Conservation (phyloP, 1,140 invertebrate genomes). For the Caligus rogercresseyi region DNA sequence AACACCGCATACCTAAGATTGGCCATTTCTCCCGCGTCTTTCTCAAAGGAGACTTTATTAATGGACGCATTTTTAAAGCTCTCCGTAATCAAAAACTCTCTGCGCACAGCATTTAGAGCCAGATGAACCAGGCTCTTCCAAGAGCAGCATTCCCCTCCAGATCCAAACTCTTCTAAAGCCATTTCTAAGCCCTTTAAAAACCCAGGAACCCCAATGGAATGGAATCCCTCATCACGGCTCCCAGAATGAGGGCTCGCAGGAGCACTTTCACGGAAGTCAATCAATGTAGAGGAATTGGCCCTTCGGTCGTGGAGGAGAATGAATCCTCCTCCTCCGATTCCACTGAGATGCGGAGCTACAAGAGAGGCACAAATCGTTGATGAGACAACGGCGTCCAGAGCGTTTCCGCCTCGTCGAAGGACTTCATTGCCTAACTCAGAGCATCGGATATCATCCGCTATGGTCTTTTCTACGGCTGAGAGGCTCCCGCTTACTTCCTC, state of each 20-base stretch:
- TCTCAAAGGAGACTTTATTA: not conserved
- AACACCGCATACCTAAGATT: conserved; percentile 3
- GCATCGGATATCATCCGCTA: conserved; percentile 34
- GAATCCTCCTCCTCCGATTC: conserved; percentile 50
- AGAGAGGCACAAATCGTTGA: conserved; percentile 46
- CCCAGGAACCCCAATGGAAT: conserved; percentile 34
- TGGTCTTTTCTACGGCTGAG: conserved; percentile 27
- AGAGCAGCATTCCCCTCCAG: conserved; percentile 30
- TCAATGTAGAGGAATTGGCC: conserved; percentile 31
- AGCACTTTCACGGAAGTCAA: conserved; percentile 37
- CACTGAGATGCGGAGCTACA: conserved; percentile 44
- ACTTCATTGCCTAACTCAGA: conserved; percentile 46
- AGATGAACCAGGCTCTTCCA: conserved; percentile 46
- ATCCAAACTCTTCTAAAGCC: conserved; percentile 38
- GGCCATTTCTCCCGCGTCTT: not conserved
- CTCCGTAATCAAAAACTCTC: conserved; percentile 26
- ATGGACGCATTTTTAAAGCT: conserved; percentile 21
- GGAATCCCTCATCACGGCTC: conserved; percentile 8
- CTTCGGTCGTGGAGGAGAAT: conserved; percentile 49
- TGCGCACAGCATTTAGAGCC: conserved; percentile 41
- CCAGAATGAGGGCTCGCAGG: conserved; percentile 22
- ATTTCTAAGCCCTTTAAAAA: conserved; percentile 38
- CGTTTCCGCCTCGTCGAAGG: conserved; percentile 45
- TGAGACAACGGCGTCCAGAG: conserved; percentile 47
- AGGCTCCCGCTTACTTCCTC: too few species aligned